Percentiles rank a stretch among this genome's conserved stretches.
These are phyloP conservation scores for Capitulum mitella DNA, from an alignment of 2,888 invertebrate genomes.

Conservation along the genomic window DNA sequence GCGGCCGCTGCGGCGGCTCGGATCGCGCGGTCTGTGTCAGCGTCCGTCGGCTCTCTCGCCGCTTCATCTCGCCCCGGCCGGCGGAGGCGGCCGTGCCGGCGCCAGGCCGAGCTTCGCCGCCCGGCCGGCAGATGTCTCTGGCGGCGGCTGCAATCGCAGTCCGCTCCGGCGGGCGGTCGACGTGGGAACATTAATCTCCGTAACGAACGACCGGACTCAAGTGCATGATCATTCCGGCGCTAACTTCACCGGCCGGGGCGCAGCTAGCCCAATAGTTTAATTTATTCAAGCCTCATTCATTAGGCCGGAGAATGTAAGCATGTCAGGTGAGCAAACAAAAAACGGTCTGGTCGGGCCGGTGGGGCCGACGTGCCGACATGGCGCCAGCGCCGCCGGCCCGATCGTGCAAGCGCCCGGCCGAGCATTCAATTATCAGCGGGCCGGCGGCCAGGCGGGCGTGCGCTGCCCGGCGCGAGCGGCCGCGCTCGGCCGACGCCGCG, in stretches of 20 bases:
- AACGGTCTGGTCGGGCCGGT: not conserved
- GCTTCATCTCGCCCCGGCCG: not conserved
- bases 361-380: not conserved
- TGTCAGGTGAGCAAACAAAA: conserved; percentile 7
- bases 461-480: not conserved
- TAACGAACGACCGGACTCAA: conserved; percentile 13
- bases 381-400: not conserved
- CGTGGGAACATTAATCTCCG: not conserved
- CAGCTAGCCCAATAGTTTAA: conserved; percentile 8
- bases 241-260: not conserved
- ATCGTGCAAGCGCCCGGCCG: conserved; percentile 12
- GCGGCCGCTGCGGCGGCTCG: not conserved
- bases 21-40: not conserved
- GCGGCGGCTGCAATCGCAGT: not conserved
- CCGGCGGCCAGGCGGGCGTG: not conserved
- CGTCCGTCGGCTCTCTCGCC: not conserved
- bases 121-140: not conserved
- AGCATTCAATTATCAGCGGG: not conserved
- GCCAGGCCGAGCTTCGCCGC: not conserved
- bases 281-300: conserved; percentile 18
- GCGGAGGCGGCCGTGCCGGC: not conserved
- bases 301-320: conserved; percentile 1
- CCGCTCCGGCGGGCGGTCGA: conserved; percentile 5
- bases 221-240: conserved; percentile 20
- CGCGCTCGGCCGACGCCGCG: not conserved